Evolutionary conservation across 2,888 invertebrate species (phyloP), one percentile per base, ranked within the genome.

Genomic region (Protophormia terraenovae): DNA sequence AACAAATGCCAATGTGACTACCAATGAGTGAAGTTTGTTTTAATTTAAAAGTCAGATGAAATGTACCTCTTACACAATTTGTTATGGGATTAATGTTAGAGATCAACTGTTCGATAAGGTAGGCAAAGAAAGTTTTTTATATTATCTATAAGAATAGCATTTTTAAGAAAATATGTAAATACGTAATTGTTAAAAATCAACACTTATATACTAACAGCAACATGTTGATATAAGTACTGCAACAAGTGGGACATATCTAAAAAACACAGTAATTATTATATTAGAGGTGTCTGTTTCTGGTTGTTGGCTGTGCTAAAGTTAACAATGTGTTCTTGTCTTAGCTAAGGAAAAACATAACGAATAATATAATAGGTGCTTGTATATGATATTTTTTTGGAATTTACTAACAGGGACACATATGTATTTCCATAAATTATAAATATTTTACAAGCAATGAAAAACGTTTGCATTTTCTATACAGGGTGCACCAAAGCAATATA

Each of bases 41-140:
- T 67, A 66, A 67, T 67, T 77, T 77, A 67, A 77, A 77, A 67
- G 47, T 60, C 60, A 60, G 58, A 60, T 58, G 32, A 53, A 45
- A 77, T 32, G 16, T 16, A 3, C 6, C 3, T 32, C 24, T 67
- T 67, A 10, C 45, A 67, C 77, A 77, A 58, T 67, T 77, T 77
- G 66, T 35, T 45, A 12, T n/a, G 22, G 55, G 41, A 45, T 66
- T 45, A 67, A 41, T 77, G 32, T 24, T 6, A 45, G 16, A 64
- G 73, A 62, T 73, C 62, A 62, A 24, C 47, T 47, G 1, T 24
- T 3, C n/a, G 47, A 62, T 47, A 47, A 62, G 19, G 14, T 19
- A 16, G 16, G 24, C n/a, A 38, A 38, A 27, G 55, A 71, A 69
- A 71, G 35, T 71, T 55, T 2, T 10, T 10, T 55, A 16, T n/a